Base-by-base conservation (phyloP, 2,113 vertebrate genomes). In the Elachura formosa region DNA sequence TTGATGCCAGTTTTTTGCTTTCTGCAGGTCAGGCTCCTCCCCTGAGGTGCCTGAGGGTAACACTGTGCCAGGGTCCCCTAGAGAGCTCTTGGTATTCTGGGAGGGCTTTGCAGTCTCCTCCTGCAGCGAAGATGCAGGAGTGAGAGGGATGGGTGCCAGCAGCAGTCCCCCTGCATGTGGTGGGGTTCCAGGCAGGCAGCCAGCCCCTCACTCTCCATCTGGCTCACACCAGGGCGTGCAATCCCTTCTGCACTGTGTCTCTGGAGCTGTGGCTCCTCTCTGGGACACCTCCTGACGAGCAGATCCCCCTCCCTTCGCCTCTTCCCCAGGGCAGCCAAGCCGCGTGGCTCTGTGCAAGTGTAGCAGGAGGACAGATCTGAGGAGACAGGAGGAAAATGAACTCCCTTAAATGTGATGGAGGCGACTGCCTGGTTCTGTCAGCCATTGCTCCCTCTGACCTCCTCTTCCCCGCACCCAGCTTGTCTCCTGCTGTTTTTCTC, bases 341-440 rank as follows among this genome's bases (percentile, higher is more conserved):
- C 0, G 4, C 16, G 4, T 76, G 75, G 64, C 92, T 96, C 88
- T 12, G 6, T 87, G 76, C 59, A 52, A 78, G 71, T 5, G 0
- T 48, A 90, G 87, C 14, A 8, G 84, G 76, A 95, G 86, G 93
- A 94, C 78, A 96, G 96, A 97, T 96, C 67, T 14, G 79, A 96
- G 93, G 46, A 97, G 97, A 95, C 96, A 96, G 93, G 88, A 96
- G 87, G 96, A 90, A 95, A 96, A 96, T 1, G 13, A 95, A 91
- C 93, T 95, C 74, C 89, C 89, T 95, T 87, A 91, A 96, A 94
- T 31, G 49, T 91, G 90, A 91, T 94, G 84, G 89, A 94, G 92
- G 81, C 13, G 0, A 91, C 76, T 89, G 90, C 90, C 93, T 90
- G 41, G 86, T 87, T 95, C 61, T 93, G 74, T 84, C 84, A 85